phyloP scores from a whole-genome alignment of 2,113 vertebrate genomes.

The Platycercus adscitus region DNA sequence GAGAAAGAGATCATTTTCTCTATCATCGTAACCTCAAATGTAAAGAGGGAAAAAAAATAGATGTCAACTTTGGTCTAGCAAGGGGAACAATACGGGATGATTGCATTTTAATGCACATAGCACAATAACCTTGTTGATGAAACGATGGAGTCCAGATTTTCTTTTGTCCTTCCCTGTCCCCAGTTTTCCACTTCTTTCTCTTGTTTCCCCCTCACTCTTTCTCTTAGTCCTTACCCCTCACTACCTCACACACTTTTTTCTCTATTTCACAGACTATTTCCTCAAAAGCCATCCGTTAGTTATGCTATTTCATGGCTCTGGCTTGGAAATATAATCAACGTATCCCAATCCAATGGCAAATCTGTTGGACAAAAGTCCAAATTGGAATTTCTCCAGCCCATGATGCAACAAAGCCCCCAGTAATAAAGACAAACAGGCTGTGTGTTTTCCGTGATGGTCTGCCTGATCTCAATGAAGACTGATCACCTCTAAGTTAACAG shows the following conservation, averaged over 20 bases:
- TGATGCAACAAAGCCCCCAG: constrained; percentile 71
- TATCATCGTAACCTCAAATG: constrained; percentile 94
- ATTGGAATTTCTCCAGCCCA: constrained; percentile 68
- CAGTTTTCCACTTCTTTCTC: constrained; percentile 17
- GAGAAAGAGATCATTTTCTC: constrained; percentile 97
- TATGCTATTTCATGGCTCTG: not conserved
- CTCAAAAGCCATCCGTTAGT: constrained; percentile 14
- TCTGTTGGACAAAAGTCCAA: constrained; percentile 30
- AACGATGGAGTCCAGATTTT: not conserved
- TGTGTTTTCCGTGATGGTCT: constrained; percentile 71
- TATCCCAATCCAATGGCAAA: not conserved
- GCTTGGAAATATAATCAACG: not conserved
- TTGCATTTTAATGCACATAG: not conserved
- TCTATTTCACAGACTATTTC: not conserved
- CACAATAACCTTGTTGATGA: constrained; percentile 21
- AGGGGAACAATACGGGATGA: not conserved
- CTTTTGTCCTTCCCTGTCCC: constrained; percentile 40
- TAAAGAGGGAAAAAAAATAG: constrained; percentile 48
- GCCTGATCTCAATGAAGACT: constrained; percentile 72
- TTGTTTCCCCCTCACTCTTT: not conserved
- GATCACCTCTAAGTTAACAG: constrained; percentile 72
- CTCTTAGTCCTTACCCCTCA: not conserved
- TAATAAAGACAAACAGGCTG: constrained; percentile 79
- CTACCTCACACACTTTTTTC: not conserved
- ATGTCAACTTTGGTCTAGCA: constrained; percentile 49